Evolutionary conservation across 2,113 vertebrate genomes (phyloP).

Genomic region (Sylvilagus bachmani): DNA sequence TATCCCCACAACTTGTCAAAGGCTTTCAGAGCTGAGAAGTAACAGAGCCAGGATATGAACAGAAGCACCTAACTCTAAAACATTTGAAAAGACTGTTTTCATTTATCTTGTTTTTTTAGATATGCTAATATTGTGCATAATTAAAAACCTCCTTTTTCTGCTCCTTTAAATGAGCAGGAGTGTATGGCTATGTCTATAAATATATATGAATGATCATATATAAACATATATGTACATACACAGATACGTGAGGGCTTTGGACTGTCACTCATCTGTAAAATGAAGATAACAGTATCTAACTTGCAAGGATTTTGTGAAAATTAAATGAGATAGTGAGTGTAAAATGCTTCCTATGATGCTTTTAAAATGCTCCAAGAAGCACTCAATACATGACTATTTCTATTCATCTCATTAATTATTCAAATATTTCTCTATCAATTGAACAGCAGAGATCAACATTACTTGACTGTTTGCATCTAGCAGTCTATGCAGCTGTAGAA

Average conservation of each 20-base stretch:
- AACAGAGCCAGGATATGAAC: too few species aligned
- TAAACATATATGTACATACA: neutral
- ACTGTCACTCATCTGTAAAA: neutral
- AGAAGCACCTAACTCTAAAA: neutral
- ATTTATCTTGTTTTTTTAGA: neutral
- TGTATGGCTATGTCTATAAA: neutral
- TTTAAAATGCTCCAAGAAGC: neutral
- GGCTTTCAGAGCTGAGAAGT: neutral
- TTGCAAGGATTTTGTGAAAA: neutral
- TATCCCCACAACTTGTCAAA: neutral
- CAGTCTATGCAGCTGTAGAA: neutral
- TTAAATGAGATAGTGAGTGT: neutral
- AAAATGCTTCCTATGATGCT: neutral
- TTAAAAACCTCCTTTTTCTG: neutral
- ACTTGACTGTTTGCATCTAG: neutral
- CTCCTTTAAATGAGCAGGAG: neutral
- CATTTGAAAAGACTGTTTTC: neutral
- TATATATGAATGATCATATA: neutral
- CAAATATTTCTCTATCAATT: slow-evolving; percentile 1
- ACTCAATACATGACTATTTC: neutral
- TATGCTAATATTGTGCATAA: neutral
- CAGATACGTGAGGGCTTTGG: neutral
- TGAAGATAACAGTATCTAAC: neutral
- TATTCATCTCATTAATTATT: neutral
- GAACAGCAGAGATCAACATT: neutral